These are phyloP conservation scores for Sycophaga agraensis DNA, from an alignment of 1,140 invertebrate species.

Conservation along the genomic window DNA sequence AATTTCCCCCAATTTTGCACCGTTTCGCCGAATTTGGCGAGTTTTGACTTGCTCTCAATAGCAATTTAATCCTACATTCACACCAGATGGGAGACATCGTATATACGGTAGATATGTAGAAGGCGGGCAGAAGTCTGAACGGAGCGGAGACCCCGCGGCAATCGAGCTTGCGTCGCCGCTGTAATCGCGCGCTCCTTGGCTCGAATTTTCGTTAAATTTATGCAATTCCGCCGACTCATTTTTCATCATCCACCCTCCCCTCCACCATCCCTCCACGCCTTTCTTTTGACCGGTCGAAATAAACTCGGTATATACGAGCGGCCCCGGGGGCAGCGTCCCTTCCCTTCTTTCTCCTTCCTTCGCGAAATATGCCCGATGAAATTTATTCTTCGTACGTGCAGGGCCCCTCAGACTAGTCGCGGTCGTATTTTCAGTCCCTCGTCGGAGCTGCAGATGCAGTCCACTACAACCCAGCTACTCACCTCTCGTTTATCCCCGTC, in stretches of 20 bases:
- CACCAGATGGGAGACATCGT: too few relatives aligned
- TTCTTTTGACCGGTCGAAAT: slow-evolving; percentile 26
- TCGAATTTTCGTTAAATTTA: slow-evolving; percentile 36
- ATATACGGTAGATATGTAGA: too few relatives aligned
- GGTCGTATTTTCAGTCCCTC: slow-evolving; percentile 23
- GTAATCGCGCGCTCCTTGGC: slow-evolving; percentile 35
- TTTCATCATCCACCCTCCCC: slow-evolving; percentile 28
- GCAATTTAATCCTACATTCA: too few relatives aligned
- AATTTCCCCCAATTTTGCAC: too few relatives aligned
- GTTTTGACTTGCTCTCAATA: too few relatives aligned
- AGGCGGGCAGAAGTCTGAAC: too few relatives aligned
- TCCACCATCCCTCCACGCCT: slow-evolving; percentile 11
- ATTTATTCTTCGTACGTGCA: slow-evolving; percentile 29
- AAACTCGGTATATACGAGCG: slow-evolving; percentile 27
- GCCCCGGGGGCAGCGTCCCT: slow-evolving; percentile 22
- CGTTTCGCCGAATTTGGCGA: too few relatives aligned
- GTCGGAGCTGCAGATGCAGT: too few relatives aligned
- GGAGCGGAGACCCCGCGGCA: too few relatives aligned
- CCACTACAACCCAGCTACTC: too few relatives aligned
- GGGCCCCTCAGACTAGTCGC: slow-evolving; percentile 3
- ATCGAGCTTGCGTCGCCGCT: slow-evolving; percentile 23
- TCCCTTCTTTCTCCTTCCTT: slow-evolving; percentile 10
- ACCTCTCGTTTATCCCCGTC: too few relatives aligned
- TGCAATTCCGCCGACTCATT: slow-evolving; percentile 35
- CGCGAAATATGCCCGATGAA: slow-evolving; percentile 26